A percentile compares a stretch with the other conserved stretches of the same genome.
Evolutionary conservation across 2,797 vertebrate genomes (phyloP).

Genomic region (Microctenopoma stevenorrisi): DNA sequence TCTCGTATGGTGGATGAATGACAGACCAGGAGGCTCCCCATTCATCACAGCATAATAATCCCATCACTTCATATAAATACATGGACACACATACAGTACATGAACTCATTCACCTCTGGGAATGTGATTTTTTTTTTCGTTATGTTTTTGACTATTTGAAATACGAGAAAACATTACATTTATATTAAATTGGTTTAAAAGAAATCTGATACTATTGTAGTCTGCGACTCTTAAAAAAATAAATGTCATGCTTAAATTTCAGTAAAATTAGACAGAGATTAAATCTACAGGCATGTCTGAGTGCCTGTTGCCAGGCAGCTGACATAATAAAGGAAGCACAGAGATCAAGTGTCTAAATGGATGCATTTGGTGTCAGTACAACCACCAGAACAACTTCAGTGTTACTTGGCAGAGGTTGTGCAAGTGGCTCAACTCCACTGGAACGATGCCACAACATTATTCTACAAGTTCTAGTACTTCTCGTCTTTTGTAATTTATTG

Average conservation of each 20-base stretch:
- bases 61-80: constrained; percentile 59
- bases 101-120: constrained; percentile 58
- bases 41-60: constrained; percentile 66
- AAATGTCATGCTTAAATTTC: constrained; percentile 44
- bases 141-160: constrained; percentile 12
- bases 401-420: constrained; percentile 67
- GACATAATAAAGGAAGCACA: constrained; percentile 74
- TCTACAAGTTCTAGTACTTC: constrained; percentile 66
- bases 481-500: constrained; percentile 64
- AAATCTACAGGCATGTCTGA: constrained; percentile 51
- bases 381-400: constrained; percentile 73
- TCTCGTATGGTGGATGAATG: constrained; percentile 65
- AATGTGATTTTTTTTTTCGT: not conserved
- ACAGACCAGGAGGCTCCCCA: constrained; percentile 64
- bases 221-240: constrained; percentile 24
- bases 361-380: constrained; percentile 73
- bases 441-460: constrained; percentile 74
- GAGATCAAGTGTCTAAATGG: constrained; percentile 78
- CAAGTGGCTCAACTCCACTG: constrained; percentile 67
- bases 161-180: constrained; percentile 24
- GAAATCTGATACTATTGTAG: constrained; percentile 25
- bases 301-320: constrained; percentile 68
- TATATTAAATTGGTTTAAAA: constrained; percentile 25
- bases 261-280: constrained; percentile 52
- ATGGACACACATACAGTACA: constrained; percentile 42